phyloP scores from a whole-genome alignment of 2,797 vertebrate species.

The Paratrypauchen microcephalus region DNA sequence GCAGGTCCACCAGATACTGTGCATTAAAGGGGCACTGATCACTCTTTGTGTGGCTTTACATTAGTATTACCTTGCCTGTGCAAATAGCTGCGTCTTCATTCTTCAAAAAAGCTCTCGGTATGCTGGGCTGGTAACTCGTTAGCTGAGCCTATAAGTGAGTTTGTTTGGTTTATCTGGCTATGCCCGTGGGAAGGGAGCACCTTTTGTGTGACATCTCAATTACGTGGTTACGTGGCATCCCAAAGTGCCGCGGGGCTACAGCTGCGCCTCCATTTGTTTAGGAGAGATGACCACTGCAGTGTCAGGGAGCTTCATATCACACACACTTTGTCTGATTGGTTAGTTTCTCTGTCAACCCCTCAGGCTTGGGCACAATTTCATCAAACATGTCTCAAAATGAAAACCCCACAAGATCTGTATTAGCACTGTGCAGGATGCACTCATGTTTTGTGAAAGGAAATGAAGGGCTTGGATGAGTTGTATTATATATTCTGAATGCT shows the following conservation, averaged over 20 bases:
- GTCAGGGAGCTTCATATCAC: slow-evolving; percentile 16
- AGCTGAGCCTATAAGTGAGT: not conserved
- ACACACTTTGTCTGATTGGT: slow-evolving; percentile 5
- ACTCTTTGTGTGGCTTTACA: no score
- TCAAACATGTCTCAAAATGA: not conserved
- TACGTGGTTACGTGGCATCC: slow-evolving; percentile 23
- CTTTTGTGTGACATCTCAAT: slow-evolving; percentile 34
- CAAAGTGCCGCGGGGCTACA: slow-evolving; percentile 14
- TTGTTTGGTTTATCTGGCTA: slow-evolving; percentile 10
- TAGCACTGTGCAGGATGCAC: not conserved
- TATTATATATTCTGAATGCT: no score
- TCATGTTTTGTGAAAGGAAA: not conserved
- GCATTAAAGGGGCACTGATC: no score
- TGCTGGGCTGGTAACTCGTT: not conserved
- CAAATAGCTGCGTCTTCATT: not conserved
- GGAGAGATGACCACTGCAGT: not conserved
- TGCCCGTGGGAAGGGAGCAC: not conserved
- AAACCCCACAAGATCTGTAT: not conserved
- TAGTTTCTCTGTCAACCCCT: not conserved
- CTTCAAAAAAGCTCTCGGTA: not conserved
- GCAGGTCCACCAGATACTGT: no score
- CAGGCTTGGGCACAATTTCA: not conserved
- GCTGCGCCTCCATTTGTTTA: slow-evolving; percentile 29
- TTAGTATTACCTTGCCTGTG: not conserved
- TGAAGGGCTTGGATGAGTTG: no score